Base-by-base conservation (phyloP, 2,888 invertebrate genomes). In the Conomelus anceps region DNA sequence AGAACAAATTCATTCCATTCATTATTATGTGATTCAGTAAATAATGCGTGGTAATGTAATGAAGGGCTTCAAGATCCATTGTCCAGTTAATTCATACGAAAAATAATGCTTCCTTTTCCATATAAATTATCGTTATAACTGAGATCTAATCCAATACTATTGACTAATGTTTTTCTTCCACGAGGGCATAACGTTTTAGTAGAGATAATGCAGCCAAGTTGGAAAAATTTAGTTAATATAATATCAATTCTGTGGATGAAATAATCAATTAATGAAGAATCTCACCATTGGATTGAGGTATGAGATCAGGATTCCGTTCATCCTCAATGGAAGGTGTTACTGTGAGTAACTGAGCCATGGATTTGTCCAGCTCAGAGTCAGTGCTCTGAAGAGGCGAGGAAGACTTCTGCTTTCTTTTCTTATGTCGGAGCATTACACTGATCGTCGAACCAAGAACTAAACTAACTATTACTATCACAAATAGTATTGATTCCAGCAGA, bases 231-330 rank as follows among this genome's bases (percentile, higher is more conserved):
- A n/a, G n/a, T n/a, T n/a, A n/a, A n/a, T n/a, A n/a, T n/a, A n/a
- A n/a, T n/a, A n/a, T n/a, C n/a, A n/a, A n/a, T n/a, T n/a, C n/a
- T 26, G 26, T 26, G 4, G 26, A 11, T 26, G 11, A 34, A 9
- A 13, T 17, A 34, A 17, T 34, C 34, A 4, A 34, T 34, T 34
- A 17, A 3, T 41, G 41, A 11, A 41, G 11, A 41, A 20, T 20
- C 23, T 86, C 22, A 86, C 86, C 86, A 23, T 29, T 86, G 24
- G 86, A 86, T 7, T 86, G 86, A 86, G 86, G 86, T 23, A 86
- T 86, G 6, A 86, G 26, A 23, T 86, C 86, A 23, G 86, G 86
- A n/a, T 86, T 86, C 22, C 86, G 22, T 11, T 86, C 86, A 86
- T 86, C 86, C 22, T 86, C 86, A 23, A 86, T 29, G 17, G 86